phyloP scores from a whole-genome alignment of 2,888 invertebrate species.

The Sinotaia quadrata region DNA sequence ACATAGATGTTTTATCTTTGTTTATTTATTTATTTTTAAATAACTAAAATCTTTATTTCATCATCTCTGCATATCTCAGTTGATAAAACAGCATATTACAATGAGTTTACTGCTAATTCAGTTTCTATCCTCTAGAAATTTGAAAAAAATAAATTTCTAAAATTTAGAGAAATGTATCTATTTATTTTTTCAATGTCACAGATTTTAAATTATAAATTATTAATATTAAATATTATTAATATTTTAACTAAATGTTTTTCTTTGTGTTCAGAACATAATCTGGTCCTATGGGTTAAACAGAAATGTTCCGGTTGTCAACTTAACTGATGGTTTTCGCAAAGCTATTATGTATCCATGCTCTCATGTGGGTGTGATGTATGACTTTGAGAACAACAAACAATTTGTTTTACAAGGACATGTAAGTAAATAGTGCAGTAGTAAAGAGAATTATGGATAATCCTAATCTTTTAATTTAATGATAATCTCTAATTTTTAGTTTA shows the following conservation, averaged over 20 bases:
- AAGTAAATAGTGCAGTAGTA: slow-evolving; percentile 60
- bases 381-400: slow-evolving; percentile 78
- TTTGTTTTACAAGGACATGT: slow-evolving; percentile 81
- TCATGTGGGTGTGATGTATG: slow-evolving; percentile 79
- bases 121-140: too few relatives aligned
- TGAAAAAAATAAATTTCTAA: too few relatives aligned
- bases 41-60: not conserved
- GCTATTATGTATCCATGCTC: slow-evolving; percentile 78
- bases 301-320: slow-evolving; percentile 77
- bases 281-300: slow-evolving; percentile 80
- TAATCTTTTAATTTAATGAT: not conserved
- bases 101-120: too few relatives aligned
- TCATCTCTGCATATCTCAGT: not conserved
- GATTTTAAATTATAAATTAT: not conserved
- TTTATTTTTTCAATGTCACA: not conserved
- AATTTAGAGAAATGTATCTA: not conserved
- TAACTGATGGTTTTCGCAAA: slow-evolving; percentile 75
- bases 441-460: not conserved
- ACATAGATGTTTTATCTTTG: not conserved
- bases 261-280: slow-evolving; percentile 73
- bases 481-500: too few relatives aligned
- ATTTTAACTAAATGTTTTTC: not conserved
- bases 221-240: not conserved
- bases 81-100: not conserved
- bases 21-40: not conserved